Conservation (phyloP, 2,888 invertebrate species). For the Apoderus coryli region DNA sequence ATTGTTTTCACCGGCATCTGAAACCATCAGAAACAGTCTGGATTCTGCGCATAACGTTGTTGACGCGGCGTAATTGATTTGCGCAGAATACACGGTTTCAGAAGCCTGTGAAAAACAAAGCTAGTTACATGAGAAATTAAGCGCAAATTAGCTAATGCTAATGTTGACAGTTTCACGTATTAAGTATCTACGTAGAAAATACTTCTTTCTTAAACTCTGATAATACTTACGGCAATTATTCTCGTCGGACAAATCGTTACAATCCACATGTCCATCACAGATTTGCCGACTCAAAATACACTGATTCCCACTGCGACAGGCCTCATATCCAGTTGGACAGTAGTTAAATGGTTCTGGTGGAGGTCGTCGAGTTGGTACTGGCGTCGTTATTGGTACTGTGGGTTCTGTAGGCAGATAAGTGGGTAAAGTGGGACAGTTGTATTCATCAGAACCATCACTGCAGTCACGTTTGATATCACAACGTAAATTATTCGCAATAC, state of each 20-base stretch:
- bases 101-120: neutral
- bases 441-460: conserved; percentile 41
- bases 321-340: conserved; percentile 32
- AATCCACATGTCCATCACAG: conserved; percentile 63
- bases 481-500: conserved; percentile 38
- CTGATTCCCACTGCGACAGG: conserved; percentile 32
- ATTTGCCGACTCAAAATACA: conserved; percentile 44
- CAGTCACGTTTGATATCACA: conserved; percentile 51
- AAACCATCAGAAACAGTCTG: too few species aligned
- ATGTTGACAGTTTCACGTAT: neutral
- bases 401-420: conserved; percentile 22
- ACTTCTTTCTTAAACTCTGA: too few species aligned
- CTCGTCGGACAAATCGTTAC: conserved; percentile 76
- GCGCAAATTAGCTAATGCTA: neutral
- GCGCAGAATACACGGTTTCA: too few species aligned
- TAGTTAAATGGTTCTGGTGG: conserved; percentile 16
- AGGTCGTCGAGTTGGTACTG: conserved; percentile 18
- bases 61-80: too few species aligned
- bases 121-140: too few species aligned
- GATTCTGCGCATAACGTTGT: too few species aligned
- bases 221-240: conserved; percentile 55
- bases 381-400: conserved; percentile 22
- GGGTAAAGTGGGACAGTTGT: conserved; percentile 36
- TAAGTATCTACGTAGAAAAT: conserved; percentile 3
- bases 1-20: too few species aligned